Evolutionary conservation across 2,797 vertebrate species (phyloP).

Genomic region (Helarctos malayanus): DNA sequence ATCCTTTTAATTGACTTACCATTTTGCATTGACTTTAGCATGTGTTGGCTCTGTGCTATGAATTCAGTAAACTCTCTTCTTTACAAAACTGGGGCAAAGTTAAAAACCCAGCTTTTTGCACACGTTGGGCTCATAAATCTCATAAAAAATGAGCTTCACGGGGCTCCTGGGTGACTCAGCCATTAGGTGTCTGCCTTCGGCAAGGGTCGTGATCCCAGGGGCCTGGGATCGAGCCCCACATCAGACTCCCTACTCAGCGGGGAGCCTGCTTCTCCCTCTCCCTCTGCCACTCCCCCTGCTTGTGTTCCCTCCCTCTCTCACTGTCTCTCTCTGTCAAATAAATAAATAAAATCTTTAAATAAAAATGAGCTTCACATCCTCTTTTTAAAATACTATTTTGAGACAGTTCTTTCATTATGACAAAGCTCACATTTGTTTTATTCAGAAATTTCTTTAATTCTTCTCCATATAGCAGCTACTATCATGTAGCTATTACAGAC

Average conservation of each 20-base stretch:
- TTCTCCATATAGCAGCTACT: not conserved
- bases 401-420: not conserved
- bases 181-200: no score
- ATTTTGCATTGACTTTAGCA: not conserved
- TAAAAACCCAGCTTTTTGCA: not conserved
- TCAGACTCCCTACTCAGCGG: no score
- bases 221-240: no score
- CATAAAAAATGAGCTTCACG: not conserved
- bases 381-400: not conserved
- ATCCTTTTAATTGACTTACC: conserved; percentile 53
- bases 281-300: no score
- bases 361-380: not conserved
- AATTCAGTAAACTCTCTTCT: conserved; percentile 23
- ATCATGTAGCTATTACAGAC: not conserved
- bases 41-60: not conserved
- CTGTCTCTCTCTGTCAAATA: no score
- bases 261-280: no score
- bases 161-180: no score
- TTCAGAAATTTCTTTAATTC: conserved; percentile 9
- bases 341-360: no score
- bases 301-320: no score
- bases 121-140: not conserved
- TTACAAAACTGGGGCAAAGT: not conserved
- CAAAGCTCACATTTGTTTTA: not conserved
- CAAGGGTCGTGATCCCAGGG: no score